Conservation (phyloP, 2,113 vertebrate species). For the Solea senegalensis region DNA sequence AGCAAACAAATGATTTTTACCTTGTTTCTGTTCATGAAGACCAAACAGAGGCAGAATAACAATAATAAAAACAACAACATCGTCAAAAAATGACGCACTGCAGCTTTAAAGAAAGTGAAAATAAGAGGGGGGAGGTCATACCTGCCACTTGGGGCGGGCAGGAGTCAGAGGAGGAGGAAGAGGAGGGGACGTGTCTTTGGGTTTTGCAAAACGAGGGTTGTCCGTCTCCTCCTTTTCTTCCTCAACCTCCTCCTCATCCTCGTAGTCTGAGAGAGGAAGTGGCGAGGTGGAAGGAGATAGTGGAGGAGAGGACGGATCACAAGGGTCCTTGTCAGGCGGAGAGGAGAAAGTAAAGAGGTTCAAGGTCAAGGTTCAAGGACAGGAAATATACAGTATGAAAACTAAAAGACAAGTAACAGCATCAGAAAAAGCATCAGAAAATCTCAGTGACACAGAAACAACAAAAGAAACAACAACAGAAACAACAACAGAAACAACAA, state of each 20-base stretch:
- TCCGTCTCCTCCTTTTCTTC: slow-evolving; percentile 31
- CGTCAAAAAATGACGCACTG: no score
- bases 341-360: neutral
- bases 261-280: slow-evolving; percentile 31
- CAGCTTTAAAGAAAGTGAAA: neutral
- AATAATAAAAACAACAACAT: no score
- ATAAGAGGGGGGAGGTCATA: slow-evolving; percentile 20
- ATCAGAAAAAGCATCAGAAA: neutral
- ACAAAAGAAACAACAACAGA: neutral
- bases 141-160: slow-evolving; percentile 72
- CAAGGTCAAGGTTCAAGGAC: neutral
- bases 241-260: slow-evolving; percentile 35
- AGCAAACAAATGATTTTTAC: neutral
- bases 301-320: slow-evolving; percentile 36
- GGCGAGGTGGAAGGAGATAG: slow-evolving; percentile 45
- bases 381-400: neutral
- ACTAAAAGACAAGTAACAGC: neutral
- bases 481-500: neutral
- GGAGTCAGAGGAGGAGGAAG: slow-evolving; percentile 31
- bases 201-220: slow-evolving; percentile 76
- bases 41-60: no score
- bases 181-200: slow-evolving; percentile 48
- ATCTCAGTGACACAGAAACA: no score
- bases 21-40: no score
- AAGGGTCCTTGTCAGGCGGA: slow-evolving; percentile 45